Base-by-base conservation (phyloP, 2,113 vertebrate genomes). In the Thalassarche chlororhynchos region DNA sequence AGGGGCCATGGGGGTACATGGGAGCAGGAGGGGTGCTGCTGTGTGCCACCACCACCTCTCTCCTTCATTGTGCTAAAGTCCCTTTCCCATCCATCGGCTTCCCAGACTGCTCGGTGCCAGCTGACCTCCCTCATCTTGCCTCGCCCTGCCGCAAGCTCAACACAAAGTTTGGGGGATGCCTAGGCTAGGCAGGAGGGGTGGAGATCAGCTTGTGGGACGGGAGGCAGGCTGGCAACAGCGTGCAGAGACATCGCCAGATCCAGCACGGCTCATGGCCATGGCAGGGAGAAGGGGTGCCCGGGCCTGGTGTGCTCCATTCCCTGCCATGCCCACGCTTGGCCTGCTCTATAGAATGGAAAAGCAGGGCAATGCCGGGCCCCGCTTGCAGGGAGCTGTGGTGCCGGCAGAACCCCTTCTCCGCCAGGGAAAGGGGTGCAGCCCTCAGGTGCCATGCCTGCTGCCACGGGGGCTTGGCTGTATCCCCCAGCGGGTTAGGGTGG, bases 251-350 rank as follows among this genome's bases (percentile, higher is more conserved):
- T 62, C 0, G 0, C 61, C 32, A 4, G 26, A n/a, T 49, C 66
- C 47, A 5, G n/a, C 42, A 3, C 1, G 5, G n/a, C 42, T 82
- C 7, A 3, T 5, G 34, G 75, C 76, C 5, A 4, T n/a, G 44
- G 69, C 31, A 11, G 55, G 49, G 54, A 66, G 13, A 70, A 71
- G 31, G 28, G 20, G 4, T 1, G 2, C n/a, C 57, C 26, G 72
- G 57, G 61, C 68, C n/a, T 42, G 52, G 17, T 4, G 20, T 16
- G 64, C 42, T 84, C 47, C 19, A 0, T 51, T 68, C 24, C n/a
- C 78, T 0, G 4, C 71, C n/a, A 0, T 68, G 52, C 47, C 25
- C 0, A 6, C 1, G 12, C 49, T 57, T 57, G 49, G 40, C 46
- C 54, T 6, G 31, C 57, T 60, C 36, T 7, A 0, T 2, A 2